Conservation (phyloP, 2,113 vertebrate genomes). For the Brachionichthys hirsutus region DNA sequence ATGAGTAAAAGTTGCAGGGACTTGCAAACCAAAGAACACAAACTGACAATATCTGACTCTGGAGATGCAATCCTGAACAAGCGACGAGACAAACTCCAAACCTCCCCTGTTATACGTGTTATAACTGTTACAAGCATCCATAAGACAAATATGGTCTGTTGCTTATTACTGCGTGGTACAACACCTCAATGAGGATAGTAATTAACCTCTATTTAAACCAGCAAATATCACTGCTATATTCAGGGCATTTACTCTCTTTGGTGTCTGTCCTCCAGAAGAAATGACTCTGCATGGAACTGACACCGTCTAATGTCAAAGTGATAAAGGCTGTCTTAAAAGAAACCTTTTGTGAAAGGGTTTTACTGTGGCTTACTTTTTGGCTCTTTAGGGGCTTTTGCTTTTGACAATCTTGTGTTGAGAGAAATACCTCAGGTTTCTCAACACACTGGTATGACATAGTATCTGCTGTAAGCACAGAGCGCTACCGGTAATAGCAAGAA, state of each 20-base stretch:
- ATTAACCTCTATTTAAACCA: conserved; percentile 22
- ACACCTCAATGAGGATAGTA: conserved; percentile 8
- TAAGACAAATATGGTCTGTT: conserved; percentile 1
- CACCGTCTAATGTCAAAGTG: conserved; percentile 22
- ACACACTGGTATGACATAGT: background rate
- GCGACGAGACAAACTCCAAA: conserved; percentile 7
- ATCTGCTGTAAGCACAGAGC: conserved; percentile 13
- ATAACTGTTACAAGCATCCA: conserved; percentile 13
- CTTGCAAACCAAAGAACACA: conserved; percentile 49
- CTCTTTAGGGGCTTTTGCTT: conserved; percentile 46
- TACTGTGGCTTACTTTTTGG: conserved; percentile 2
- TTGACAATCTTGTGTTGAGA: conserved; percentile 64
- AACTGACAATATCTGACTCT: background rate
- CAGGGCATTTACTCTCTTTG: conserved; percentile 37
- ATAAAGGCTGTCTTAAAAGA: conserved; percentile 2
- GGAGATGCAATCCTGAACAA: background rate
- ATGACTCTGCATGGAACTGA: background rate
- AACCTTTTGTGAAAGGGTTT: background rate
- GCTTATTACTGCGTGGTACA: conserved; percentile 16
- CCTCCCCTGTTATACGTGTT: conserved; percentile 4
- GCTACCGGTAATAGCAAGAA: conserved; percentile 34
- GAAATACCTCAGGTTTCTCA: conserved; percentile 46
- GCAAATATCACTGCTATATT: conserved; percentile 33
- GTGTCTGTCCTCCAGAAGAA: conserved; percentile 9
- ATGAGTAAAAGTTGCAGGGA: conserved; percentile 12